Evolutionary conservation across 2,113 vertebrate genomes (phyloP), one percentile per base, ranked within the genome.

Genomic region (Otis tarda): DNA sequence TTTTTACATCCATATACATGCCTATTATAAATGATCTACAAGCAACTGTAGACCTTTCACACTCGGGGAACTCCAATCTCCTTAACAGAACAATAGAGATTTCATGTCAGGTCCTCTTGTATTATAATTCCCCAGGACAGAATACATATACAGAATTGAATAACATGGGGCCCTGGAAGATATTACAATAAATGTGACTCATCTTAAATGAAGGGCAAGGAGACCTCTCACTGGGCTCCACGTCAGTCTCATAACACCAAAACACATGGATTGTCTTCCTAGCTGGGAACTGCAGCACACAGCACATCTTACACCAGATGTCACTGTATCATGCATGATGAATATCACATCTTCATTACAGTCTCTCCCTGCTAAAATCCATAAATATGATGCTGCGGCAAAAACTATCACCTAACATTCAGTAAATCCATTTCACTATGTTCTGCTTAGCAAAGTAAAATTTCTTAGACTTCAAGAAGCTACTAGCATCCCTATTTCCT

Each of bases 301-400:
- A 90, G 55, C 47, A 80, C 18, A 14, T 69, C 92, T 94, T 95
- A 96, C 94, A 91, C 75, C 92, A 95, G 95, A 94, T 94, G 95
- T 95, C 95, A 94, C 94, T 96, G 43, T 92, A 95, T 64, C 93
- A 94, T 85, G 56, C 85, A n/a, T 91, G 88, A 94, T 91, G 90
- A 91, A 61, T 87, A 87, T 43, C 81, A 67, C 75, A 61, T 95
- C 95, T 91, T 91, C 87, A 91, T 90, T 85, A 77, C 59, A 67
- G 71, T 16, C 67, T 65, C 61, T 60, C 63, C 31, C 45, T 50
- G 35, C 80, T 83, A 82, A 87, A 89, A 76, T 71, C 68, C 59
- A 28, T 60, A 55, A 63, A 31, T 43, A 55, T 37, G 31, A 31
- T 83, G 57, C 22, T 93, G 87, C 82, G 87, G 75, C 41, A 94